phyloP scores from a whole-genome alignment of 2,888 invertebrate species.

The Drosophila paracracens region DNA sequence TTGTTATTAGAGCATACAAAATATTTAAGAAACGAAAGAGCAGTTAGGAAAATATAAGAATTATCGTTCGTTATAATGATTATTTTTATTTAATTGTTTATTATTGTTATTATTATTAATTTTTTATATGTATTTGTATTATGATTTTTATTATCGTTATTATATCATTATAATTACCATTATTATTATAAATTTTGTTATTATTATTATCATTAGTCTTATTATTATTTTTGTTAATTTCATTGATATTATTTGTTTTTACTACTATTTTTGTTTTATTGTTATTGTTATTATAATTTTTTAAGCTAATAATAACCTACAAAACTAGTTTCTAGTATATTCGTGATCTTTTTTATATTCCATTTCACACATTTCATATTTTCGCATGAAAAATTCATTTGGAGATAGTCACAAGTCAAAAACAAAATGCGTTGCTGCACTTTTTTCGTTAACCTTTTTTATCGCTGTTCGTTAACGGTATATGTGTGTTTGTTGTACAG shows the following conservation, averaged over 20 bases:
- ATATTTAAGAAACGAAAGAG: background rate
- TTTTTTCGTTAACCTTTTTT: background rate
- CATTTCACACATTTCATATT: background rate
- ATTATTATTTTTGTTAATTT: background rate
- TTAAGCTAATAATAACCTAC: background rate
- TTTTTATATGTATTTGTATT: too few species aligned
- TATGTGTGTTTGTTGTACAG: slow-evolving; percentile 1
- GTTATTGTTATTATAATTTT: background rate
- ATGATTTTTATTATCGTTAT: too few species aligned
- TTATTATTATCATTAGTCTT: background rate
- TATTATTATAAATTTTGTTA: too few species aligned
- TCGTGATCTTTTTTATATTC: background rate
- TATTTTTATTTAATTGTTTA: background rate
- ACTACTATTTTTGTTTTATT: background rate
- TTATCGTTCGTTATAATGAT: background rate
- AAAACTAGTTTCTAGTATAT: background rate
- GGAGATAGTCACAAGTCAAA: background rate
- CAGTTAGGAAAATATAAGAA: background rate
- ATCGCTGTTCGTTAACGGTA: background rate
- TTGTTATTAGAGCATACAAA: background rate
- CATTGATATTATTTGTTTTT: background rate
- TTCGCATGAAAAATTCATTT: background rate
- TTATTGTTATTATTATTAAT: background rate
- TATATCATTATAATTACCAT: too few species aligned
- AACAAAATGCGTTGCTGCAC: background rate